Conservation (phyloP, 2,888 invertebrate species). For the Sarcophaga variegata region DNA sequence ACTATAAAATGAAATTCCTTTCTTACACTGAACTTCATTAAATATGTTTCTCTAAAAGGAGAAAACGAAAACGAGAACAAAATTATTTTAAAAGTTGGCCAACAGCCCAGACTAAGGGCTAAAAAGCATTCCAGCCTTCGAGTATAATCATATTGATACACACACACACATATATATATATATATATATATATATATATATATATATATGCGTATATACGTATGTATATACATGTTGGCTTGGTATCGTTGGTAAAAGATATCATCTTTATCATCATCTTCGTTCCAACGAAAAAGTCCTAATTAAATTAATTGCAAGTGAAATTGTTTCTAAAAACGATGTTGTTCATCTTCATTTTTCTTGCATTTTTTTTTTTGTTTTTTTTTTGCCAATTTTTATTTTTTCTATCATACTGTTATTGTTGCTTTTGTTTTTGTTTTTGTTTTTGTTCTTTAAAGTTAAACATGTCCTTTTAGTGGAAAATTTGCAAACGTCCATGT, state of each 20-base stretch:
- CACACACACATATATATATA: background rate
- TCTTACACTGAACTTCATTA: conserved; percentile 62
- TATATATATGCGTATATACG: no score
- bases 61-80: background rate
- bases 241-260: conserved; percentile 37
- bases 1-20: conserved; percentile 3
- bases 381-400: conserved; percentile 28
- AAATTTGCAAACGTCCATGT: background rate
- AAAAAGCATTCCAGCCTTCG: conserved; percentile 7
- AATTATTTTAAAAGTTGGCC: conserved; percentile 44
- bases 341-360: conserved; percentile 67
- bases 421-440: background rate
- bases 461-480: background rate
- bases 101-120: conserved; percentile 48
- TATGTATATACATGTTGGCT: conserved; percentile 29
- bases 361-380: conserved; percentile 21
- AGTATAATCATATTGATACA: conserved; percentile 15
- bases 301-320: conserved; percentile 73
- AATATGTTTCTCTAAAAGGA: conserved; percentile 44
- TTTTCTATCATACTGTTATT: conserved; percentile 48
- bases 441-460: background rate
- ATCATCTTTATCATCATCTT: conserved; percentile 51
- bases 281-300: conserved; percentile 59
- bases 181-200: background rate
- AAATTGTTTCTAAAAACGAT: conserved; percentile 72